Evolutionary conservation across 2,113 vertebrate species (phyloP).

Genomic region (Grammomys dolichurus): DNA sequence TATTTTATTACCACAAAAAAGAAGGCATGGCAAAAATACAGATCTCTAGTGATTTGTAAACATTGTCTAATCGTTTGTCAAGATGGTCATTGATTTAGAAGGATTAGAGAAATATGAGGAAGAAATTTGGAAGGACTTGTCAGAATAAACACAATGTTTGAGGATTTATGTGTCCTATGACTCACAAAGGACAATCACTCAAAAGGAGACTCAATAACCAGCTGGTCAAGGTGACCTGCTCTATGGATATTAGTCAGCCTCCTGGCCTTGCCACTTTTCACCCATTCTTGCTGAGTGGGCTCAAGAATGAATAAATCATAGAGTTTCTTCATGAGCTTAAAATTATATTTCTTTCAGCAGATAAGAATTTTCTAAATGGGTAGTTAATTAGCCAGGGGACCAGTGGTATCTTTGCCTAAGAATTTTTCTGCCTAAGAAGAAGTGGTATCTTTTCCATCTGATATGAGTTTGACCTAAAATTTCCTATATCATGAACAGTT

Average conservation of each 20-base stretch:
- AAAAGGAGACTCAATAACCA: not conserved
- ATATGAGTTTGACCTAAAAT: not conserved
- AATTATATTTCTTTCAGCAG: not conserved
- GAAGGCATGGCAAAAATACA: not conserved
- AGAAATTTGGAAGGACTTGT: not conserved
- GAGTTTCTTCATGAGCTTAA: not conserved
- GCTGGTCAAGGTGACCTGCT: not conserved
- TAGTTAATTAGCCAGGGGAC: not conserved
- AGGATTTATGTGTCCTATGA: not conserved
- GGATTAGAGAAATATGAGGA: not conserved
- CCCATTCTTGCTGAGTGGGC: not conserved
- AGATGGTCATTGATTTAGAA: not conserved
- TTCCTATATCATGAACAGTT: not conserved
- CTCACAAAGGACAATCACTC: slow-evolving; percentile 3
- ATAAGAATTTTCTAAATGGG: not conserved
- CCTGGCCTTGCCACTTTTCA: not conserved
- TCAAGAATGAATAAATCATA: not conserved
- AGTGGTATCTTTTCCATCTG: not conserved
- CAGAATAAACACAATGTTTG: not conserved
- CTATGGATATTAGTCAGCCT: not conserved
- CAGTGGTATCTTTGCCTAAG: not conserved
- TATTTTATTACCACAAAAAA: slow-evolving; percentile 59
- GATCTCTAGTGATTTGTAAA: not conserved
- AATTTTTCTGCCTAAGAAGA: not conserved
- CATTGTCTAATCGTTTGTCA: not conserved